phyloP scores from a whole-genome alignment of 2,888 invertebrate species.

The Pelosia muscerda region DNA sequence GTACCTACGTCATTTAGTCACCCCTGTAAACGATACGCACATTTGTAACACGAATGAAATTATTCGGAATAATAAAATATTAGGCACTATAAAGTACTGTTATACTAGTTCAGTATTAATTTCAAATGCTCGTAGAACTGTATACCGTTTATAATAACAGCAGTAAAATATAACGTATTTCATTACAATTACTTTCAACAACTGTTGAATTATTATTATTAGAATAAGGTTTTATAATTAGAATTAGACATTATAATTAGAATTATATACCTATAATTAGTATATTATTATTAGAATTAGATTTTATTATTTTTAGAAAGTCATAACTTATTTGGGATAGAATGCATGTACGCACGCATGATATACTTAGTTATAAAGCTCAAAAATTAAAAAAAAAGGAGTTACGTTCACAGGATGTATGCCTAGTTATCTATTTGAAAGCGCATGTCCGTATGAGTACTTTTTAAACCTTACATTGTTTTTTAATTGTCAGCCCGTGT shows the following conservation, averaged over 20 bases:
- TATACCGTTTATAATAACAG: slow-evolving; percentile 38
- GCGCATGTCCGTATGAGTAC: slow-evolving; percentile 29
- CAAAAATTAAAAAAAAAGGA: slow-evolving; percentile 8
- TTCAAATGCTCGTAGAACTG: slow-evolving; percentile 39
- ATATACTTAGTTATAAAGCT: no score
- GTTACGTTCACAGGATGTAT: slow-evolving; percentile 29
- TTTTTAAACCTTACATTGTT: slow-evolving; percentile 42
- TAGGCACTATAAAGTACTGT: slow-evolving; percentile 54
- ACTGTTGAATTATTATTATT: slow-evolving; percentile 14
- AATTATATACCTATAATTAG: no score
- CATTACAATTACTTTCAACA: slow-evolving; percentile 29
- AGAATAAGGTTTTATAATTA: neutral
- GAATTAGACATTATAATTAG: no score
- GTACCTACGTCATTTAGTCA: slow-evolving; percentile 80
- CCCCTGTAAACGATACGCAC: slow-evolving; percentile 67
- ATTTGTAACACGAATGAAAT: slow-evolving; percentile 62
- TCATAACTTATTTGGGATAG: slow-evolving; percentile 18
- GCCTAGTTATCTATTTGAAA: slow-evolving; percentile 26
- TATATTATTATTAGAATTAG: slow-evolving; percentile 7
- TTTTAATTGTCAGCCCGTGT: slow-evolving; percentile 58
- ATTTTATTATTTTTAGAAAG: slow-evolving; percentile 3
- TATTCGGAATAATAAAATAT: slow-evolving; percentile 64
- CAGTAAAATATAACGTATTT: slow-evolving; percentile 25
- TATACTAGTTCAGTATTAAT: slow-evolving; percentile 58
- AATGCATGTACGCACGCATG: no score